A percentile compares a stretch with the other conserved stretches of the same genome.
Evolutionary conservation across 2,888 invertebrate species (phyloP).

Genomic region (Nineta flava): DNA sequence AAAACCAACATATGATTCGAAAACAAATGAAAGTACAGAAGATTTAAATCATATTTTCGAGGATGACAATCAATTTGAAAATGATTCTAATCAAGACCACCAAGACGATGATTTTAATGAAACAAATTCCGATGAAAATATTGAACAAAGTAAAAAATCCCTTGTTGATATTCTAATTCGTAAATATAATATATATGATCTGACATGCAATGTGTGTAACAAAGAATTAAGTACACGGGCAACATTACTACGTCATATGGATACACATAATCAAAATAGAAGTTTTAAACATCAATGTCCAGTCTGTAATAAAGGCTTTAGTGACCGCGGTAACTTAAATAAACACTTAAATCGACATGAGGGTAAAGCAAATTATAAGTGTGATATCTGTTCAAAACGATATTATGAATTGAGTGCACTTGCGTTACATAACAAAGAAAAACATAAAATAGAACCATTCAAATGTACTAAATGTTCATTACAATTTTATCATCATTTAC

Average conservation of each 20-base stretch:
- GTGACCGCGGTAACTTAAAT: neutral
- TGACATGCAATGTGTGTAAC: neutral
- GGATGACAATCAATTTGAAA: neutral
- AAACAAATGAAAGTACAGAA: neutral
- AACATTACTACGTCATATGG: neutral
- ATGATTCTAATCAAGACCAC: neutral
- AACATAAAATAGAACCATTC: neutral
- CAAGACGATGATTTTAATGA: neutral
- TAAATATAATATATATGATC: neutral
- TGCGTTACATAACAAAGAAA: neutral
- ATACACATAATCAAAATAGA: neutral
- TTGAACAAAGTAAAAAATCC: neutral
- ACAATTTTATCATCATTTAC: neutral
- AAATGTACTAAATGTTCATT: neutral
- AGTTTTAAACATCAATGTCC: neutral
- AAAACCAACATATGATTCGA: neutral
- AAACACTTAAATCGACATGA: constrained; percentile 1
- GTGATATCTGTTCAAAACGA: neutral
- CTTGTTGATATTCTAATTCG: neutral
- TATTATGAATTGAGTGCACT: neutral
- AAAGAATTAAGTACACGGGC: neutral
- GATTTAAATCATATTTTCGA: neutral
- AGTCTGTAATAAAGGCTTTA: constrained; percentile 1
- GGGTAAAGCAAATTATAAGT: neutral
- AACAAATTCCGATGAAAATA: neutral